Evolutionary conservation across 1,140 invertebrate genomes (phyloP).

Genomic region (Orussus abietinus): DNA sequence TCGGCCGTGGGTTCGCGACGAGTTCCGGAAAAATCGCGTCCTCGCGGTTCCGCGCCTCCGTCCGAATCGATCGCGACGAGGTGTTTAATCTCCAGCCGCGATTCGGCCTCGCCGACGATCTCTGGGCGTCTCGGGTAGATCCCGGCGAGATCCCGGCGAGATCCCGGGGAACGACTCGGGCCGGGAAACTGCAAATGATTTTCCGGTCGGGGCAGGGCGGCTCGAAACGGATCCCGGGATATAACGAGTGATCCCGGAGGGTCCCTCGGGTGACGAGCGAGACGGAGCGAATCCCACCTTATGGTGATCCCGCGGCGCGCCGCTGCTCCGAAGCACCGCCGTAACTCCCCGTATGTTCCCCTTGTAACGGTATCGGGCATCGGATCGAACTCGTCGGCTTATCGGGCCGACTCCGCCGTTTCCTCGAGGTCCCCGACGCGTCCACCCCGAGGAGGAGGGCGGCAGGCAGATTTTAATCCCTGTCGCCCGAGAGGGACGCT

Average conservation of each 20-base stretch:
- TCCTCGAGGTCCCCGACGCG: too few relatives aligned
- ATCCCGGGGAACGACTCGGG: too few relatives aligned
- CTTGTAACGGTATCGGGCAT: slow-evolving; percentile 29
- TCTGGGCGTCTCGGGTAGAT: not conserved
- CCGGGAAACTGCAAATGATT: slow-evolving; percentile 36
- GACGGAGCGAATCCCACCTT: slow-evolving; percentile 45
- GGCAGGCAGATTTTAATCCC: slow-evolving; percentile 54
- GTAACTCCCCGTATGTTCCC: slow-evolving; percentile 20
- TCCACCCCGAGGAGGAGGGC: too few relatives aligned
- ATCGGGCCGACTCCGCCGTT: too few relatives aligned
- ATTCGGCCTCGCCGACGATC: too few relatives aligned
- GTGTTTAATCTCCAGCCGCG: too few relatives aligned
- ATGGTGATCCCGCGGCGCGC: slow-evolving; percentile 42
- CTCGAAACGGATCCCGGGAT: slow-evolving; percentile 23
- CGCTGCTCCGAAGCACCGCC: slow-evolving; percentile 20
- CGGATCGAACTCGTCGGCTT: too few relatives aligned
- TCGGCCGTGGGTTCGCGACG: too few relatives aligned
- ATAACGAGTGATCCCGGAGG: slow-evolving; percentile 44
- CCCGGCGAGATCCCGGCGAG: slow-evolving; percentile 24
- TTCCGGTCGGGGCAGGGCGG: slow-evolving; percentile 28
- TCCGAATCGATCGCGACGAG: too few relatives aligned
- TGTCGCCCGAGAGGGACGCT: slow-evolving; percentile 38
- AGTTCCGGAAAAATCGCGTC: too few relatives aligned
- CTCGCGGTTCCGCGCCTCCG: too few relatives aligned
- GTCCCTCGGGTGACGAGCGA: slow-evolving; percentile 32